Percentiles rank a stretch among this genome's conserved stretches.
Conservation (phyloP, 2,797 vertebrate species). For the Pseudomugil gertrudae region DNA sequence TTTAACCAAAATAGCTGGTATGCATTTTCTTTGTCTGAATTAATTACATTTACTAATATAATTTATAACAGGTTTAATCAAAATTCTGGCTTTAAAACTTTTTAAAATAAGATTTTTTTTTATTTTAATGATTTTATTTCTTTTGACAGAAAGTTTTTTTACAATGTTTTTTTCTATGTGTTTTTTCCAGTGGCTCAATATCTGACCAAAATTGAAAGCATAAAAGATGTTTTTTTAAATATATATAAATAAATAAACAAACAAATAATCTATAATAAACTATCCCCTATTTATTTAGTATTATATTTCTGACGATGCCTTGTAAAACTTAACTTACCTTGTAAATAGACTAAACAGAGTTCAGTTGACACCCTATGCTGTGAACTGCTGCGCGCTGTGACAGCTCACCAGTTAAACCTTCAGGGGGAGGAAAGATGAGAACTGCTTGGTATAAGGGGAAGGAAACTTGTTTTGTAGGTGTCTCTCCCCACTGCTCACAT, state of each 20-base stretch:
- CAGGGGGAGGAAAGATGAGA: slow-evolving; percentile 11
- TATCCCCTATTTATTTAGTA: slow-evolving; percentile 40
- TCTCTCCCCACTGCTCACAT: not conserved
- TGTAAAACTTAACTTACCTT: slow-evolving; percentile 61
- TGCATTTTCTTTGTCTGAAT: not conserved
- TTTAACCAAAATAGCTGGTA: too few species aligned
- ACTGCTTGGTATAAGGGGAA: not conserved
- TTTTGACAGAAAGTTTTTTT: not conserved
- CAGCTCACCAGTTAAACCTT: slow-evolving; percentile 33
- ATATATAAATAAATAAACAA: too few species aligned
- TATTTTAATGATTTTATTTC: not conserved
- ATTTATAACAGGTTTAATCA: not conserved
- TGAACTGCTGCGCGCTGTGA: slow-evolving; percentile 33
- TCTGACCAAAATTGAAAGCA: slow-evolving; percentile 2
- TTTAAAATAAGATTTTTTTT: not conserved
- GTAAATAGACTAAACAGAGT: slow-evolving; percentile 64
- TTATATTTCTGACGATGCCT: slow-evolving; percentile 22
- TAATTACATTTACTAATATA: not conserved
- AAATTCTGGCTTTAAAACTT: not conserved
- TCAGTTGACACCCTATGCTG: slow-evolving; percentile 24
- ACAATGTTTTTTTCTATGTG: slow-evolving; percentile 7
- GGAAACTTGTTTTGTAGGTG: not conserved
- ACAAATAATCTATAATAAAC: not conserved
- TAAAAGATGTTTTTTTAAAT: too few species aligned
- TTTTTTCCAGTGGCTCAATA: slow-evolving; percentile 19